Evolutionary conservation across 1,140 invertebrate genomes (phyloP), one percentile per base, ranked within the genome.

Genomic region (Drosophila miranda): DNA sequence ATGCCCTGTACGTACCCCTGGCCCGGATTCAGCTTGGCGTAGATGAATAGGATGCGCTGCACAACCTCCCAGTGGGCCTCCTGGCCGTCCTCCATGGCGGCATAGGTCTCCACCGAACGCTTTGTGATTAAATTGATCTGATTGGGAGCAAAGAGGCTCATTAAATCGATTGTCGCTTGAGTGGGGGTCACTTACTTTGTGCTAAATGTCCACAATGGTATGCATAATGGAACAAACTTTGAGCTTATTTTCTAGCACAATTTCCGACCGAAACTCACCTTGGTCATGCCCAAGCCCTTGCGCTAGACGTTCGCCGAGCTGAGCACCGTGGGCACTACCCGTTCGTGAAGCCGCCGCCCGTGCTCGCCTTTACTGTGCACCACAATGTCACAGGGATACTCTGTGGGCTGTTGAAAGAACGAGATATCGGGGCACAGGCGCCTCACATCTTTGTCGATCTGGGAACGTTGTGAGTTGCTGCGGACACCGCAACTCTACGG

Each of bases 1-100:
- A 99, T 99, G 63, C 99, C 98, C 92, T 99, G 98, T 0, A 99
- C 98, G 92, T 99, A 99, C 3, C 97, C 95, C 91, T 99, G 97
- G 1, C 98, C 98, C 4, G 98, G 98, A 93, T 99, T 99, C 2
- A 99, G 93, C 92, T 99, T 99, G 0, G 98, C 97, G 92, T 99
- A 99, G 4, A 99, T 93, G 91, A 99, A 99, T 23, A 99, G 92
- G 89, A 99, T 98, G 75, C 99, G 93, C 91, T 99, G 98, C 0
- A 99, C 96, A 7, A 99, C 98, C 92, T 99, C 98, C 98, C 97
- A 98, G 84, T 98, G 97, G 1, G 96, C 96, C 91, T 98, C 97
- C 68, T 95, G 94, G 0, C 96, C 96, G 89, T 96, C 95, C 7
- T 94, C 93, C 84, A 97, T 93, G 0, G 96, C 96, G 11, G 94